These are phyloP conservation scores for Drosophila antonietae DNA, from an alignment of 2,888 invertebrate species.

Conservation along the genomic window DNA sequence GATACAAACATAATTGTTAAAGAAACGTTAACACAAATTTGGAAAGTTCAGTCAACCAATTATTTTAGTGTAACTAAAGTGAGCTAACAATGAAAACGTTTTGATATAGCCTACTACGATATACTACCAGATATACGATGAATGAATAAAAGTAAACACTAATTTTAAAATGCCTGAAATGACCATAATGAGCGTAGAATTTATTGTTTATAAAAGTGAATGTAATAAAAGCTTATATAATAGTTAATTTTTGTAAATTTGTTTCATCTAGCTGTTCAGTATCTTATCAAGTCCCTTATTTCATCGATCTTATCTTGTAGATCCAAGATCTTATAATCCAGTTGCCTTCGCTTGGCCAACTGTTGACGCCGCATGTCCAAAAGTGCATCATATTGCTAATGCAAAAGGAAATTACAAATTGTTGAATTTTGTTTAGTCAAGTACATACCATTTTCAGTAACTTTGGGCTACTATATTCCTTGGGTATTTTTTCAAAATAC, in stretches of 20 bases:
- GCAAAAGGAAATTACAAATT: neutral
- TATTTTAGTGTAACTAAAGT: neutral
- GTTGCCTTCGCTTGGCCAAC: neutral
- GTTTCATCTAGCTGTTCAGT: neutral
- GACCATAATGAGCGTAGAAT: too few species aligned
- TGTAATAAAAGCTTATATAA: neutral
- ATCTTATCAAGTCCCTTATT: neutral
- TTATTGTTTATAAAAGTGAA: neutral
- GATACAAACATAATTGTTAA: neutral
- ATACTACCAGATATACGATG: too few species aligned
- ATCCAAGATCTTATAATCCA: neutral
- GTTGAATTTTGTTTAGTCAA: too few species aligned
- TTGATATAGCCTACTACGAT: neutral
- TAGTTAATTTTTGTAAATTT: neutral
- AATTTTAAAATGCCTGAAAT: neutral
- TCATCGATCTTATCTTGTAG: neutral
- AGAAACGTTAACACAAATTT: neutral
- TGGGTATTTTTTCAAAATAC: neutral
- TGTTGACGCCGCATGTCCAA: neutral
- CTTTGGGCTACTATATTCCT: neutral
- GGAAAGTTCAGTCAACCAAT: neutral
- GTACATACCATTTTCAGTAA: neutral
- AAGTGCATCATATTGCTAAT: neutral
- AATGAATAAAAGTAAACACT: neutral
- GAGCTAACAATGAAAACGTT: neutral